Percentiles rank a stretch among this genome's conserved stretches.
Evolutionary conservation across 1,140 invertebrate species (phyloP).

Genomic region (Drosophila melanogaster): Release_6_plus_ISO1_MT NC_004354.4:18280001-18280500

Average conservation of each 20-base stretch:
- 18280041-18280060: slow-evolving; percentile 17
- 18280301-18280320: slow-evolving; percentile 21
- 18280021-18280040: slow-evolving; percentile 19
- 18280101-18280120: slow-evolving; percentile 25
- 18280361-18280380: slow-evolving; percentile 68
- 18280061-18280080: slow-evolving; percentile 6
- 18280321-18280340: slow-evolving; percentile 37
- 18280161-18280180: slow-evolving; percentile 16
- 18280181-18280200: slow-evolving; percentile 51
- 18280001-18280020: slow-evolving; percentile 40
- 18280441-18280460: slow-evolving; percentile 19
- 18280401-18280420: slow-evolving; percentile 48
- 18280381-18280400: slow-evolving; percentile 30
- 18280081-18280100: slow-evolving; percentile 28
- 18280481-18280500: too few relatives aligned
- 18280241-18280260: slow-evolving; percentile 2
- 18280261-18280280: slow-evolving; percentile 11
- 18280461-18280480: too few relatives aligned
- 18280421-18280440: slow-evolving; percentile 31
- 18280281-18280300: slow-evolving; percentile 39
- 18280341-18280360: slow-evolving; percentile 61
- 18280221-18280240: neutral
- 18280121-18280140: slow-evolving; percentile 21
- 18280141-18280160: slow-evolving; percentile 54
- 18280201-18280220: too few relatives aligned